Percentiles rank a stretch among this genome's conserved stretches.
These are phyloP conservation scores for Ophion ellenae DNA, from an alignment of 2,888 invertebrate species.

Conservation along the genomic window DNA sequence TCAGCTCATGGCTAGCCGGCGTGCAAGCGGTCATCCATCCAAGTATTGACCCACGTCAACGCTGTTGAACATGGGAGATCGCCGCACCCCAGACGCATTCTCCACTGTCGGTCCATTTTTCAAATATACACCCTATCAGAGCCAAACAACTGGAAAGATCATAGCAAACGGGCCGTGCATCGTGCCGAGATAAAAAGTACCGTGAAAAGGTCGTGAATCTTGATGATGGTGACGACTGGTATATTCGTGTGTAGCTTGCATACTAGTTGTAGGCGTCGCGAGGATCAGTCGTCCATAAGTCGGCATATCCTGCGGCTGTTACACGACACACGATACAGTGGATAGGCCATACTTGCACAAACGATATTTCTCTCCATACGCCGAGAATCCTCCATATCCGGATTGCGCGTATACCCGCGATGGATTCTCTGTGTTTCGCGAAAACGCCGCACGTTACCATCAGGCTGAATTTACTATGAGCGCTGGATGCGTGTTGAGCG, in stretches of 20 bases:
- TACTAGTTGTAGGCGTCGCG: not conserved
- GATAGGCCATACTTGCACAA: not conserved
- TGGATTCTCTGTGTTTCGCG: slow-evolving; percentile 35
- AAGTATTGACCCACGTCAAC: too few species aligned
- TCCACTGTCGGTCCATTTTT: too few species aligned
- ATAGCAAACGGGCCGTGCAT: too few species aligned
- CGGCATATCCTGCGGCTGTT: slow-evolving; percentile 12
- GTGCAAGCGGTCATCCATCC: too few species aligned
- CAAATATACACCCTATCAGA: too few species aligned
- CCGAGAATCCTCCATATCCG: slow-evolving; percentile 27
- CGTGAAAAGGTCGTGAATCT: not conserved
- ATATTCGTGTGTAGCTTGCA: too few species aligned
- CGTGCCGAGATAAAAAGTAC: too few species aligned
- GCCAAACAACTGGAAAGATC: too few species aligned
- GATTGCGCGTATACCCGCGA: slow-evolving; percentile 18
- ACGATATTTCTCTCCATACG: slow-evolving; percentile 32
- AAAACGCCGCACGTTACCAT: slow-evolving; percentile 13
- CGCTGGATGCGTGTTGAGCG: slow-evolving; percentile 58
- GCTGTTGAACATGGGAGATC: too few species aligned
- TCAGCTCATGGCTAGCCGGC: too few species aligned
- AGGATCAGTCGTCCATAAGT: slow-evolving; percentile 13
- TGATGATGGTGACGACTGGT: too few species aligned
- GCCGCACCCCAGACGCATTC: too few species aligned
- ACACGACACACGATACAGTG: not conserved
- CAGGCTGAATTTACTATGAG: slow-evolving; percentile 37